A percentile compares a stretch with the other conserved stretches of the same genome.
phyloP scores from a whole-genome alignment of 2,888 invertebrate species.

The Synergus itoensis region DNA sequence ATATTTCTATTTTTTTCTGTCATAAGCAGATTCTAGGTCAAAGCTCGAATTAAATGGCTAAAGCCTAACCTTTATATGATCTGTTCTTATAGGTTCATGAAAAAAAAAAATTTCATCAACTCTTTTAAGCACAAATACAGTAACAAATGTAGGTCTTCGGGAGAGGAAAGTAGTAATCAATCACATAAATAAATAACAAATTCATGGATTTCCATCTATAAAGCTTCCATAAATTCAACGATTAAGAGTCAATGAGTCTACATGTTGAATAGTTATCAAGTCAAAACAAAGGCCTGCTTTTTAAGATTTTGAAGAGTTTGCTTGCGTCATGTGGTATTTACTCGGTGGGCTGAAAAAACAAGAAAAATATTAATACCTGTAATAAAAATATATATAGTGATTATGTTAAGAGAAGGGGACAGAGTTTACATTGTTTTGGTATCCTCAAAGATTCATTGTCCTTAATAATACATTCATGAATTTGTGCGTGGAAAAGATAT shows the following conservation, averaged over 20 bases:
- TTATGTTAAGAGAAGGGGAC: constrained; percentile 26
- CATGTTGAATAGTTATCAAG: not conserved
- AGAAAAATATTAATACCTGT: not conserved
- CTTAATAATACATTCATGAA: constrained; percentile 88
- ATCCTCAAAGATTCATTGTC: constrained; percentile 90
- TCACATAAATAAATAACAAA: constrained; percentile 11
- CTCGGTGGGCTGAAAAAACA: constrained; percentile 75
- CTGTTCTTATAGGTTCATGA: not conserved
- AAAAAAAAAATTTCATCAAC: not conserved
- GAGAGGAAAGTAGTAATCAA: not conserved
- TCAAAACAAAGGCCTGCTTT: constrained; percentile 43
- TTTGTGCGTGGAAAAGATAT: constrained; percentile 89
- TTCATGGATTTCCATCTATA: constrained; percentile 1
- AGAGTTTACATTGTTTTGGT: constrained; percentile 83
- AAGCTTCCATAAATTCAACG: constrained; percentile 14
- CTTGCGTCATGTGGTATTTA: constrained; percentile 76
- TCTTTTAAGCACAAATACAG: not conserved
- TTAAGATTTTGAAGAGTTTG: constrained; percentile 52
- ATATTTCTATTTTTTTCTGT: not conserved
- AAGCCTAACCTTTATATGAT: not conserved
- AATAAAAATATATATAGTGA: not conserved
- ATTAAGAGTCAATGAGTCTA: not conserved
- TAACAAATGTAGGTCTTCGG: not conserved
- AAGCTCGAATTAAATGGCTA: not conserved
- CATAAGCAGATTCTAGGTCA: not conserved